Evolutionary conservation across 2,888 invertebrate species (phyloP), one percentile per base, ranked within the genome.

Genomic region (Ommatoiulus sabulosus): DNA sequence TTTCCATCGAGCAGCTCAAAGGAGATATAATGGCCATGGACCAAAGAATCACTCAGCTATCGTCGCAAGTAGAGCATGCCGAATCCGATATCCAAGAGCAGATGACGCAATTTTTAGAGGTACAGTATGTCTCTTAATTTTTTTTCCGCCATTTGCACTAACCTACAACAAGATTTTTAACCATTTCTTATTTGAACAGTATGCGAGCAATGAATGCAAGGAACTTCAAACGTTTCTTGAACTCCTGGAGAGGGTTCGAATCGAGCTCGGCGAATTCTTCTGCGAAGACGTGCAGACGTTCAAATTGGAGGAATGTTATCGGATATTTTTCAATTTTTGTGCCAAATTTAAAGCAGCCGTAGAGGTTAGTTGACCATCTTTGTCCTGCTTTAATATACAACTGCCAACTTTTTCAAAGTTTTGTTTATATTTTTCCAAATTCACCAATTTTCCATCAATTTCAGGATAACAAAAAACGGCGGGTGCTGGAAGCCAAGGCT

Each of bases 251-350:
- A 94, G 94, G 24, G 95, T 97, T 89, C 94, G 97, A 48, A 95
- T 95, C 90, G 96, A 97, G 90, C 93, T 99, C 72, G 95, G 97
- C 0, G 96, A 97, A 88, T 98, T 98, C 93, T 98, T 99, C 93
- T 99, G 98, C 93, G 99, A 99, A 93, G 98, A 98, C 91, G 94
- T 95, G 0, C 95, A 95, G 88, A 95, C 96, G 0, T 99, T 99
- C 92, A 97, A 97, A 92, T 94, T 99, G 80, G 98, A 99, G 92
- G 98, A 99, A 92, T 98, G 98, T 92, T 97, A 98, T 92, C 96
- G 96, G 93, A 96, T 97, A 90, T 95, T 99, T 92, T 96, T 96
- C 91, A 95, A 95, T 86, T 98, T 99, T 94, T 97, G 97, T 92
- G 95, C 95, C 89, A 92, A 92, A 90, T 92, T 93, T 88, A 91